These are phyloP conservation scores for Drosophila rellima DNA, from an alignment of 2,888 invertebrate species.

Conservation along the genomic window DNA sequence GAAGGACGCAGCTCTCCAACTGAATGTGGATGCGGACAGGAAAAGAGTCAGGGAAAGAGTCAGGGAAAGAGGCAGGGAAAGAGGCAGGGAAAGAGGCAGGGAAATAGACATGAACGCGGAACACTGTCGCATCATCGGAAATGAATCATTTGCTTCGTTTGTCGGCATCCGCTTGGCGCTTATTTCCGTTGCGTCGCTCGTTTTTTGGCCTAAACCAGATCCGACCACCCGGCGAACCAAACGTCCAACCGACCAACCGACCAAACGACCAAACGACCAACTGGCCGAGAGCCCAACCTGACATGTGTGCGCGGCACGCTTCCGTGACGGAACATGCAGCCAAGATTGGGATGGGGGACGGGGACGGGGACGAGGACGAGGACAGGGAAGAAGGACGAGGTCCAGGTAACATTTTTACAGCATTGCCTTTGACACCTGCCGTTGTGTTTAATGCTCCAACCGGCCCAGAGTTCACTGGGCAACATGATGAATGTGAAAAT, in stretches of 20 bases:
- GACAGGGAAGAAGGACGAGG: not conserved
- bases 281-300: slow-evolving; percentile 45
- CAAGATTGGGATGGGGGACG: slow-evolving; percentile 9
- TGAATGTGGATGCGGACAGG: not conserved
- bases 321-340: slow-evolving; percentile 72
- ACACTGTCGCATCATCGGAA: slow-evolving; percentile 84
- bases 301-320: slow-evolving; percentile 81
- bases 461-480: slow-evolving; percentile 11
- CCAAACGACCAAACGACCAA: slow-evolving; percentile 17
- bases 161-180: slow-evolving; percentile 85
- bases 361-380: not conserved
- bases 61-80: not conserved
- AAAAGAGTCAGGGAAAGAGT: not conserved
- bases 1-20: slow-evolving; percentile 20
- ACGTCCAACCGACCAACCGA: slow-evolving; percentile 5
- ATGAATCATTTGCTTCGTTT: slow-evolving; percentile 85
- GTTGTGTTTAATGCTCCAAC: slow-evolving; percentile 24
- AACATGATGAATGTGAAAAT: not conserved
- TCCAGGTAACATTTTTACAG: slow-evolving; percentile 55
- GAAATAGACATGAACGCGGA: slow-evolving; percentile 28
- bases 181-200: slow-evolving; percentile 83
- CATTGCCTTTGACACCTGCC: slow-evolving; percentile 62
- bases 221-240: slow-evolving; percentile 21
- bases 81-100: not conserved
- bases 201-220: slow-evolving; percentile 68